phyloP scores from a whole-genome alignment of 2,797 vertebrate genomes.

The Tolypeutes matacus region DNA sequence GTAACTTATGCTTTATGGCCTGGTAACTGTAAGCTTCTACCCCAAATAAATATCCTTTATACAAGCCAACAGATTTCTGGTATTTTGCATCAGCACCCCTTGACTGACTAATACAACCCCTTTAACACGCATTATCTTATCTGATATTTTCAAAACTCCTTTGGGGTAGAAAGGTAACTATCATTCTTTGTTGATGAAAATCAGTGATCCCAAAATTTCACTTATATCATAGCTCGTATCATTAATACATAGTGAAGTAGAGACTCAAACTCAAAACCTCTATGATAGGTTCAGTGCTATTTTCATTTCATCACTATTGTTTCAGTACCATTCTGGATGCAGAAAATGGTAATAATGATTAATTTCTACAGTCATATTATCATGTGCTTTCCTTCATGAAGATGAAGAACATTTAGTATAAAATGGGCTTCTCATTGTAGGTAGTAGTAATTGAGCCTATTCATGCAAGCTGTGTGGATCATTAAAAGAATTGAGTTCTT shows the following conservation, averaged over 20 bases:
- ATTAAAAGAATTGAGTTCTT: background rate
- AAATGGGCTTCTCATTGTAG: background rate
- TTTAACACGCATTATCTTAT: background rate
- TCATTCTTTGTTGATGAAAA: background rate
- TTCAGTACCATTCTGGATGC: background rate
- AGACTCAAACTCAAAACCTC: constrained; percentile 24
- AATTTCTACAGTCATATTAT: background rate
- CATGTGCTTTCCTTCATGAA: background rate
- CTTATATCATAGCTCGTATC: background rate
- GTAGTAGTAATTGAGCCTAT: background rate
- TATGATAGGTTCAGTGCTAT: background rate
- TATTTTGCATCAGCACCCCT: too few species aligned
- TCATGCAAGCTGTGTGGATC: background rate
- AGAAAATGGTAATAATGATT: background rate
- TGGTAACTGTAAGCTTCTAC: too few species aligned
- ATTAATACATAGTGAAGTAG: background rate
- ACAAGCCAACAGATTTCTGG: too few species aligned
- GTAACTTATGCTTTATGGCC: too few species aligned
- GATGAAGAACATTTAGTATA: background rate
- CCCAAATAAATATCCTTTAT: too few species aligned
- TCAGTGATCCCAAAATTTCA: background rate
- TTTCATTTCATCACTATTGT: background rate
- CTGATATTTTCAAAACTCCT: background rate
- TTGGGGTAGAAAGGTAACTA: background rate
- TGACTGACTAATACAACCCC: background rate